These are phyloP conservation scores for Microctenopoma stevenorrisi DNA, from an alignment of 2,797 vertebrate genomes.

Conservation along the genomic window DNA sequence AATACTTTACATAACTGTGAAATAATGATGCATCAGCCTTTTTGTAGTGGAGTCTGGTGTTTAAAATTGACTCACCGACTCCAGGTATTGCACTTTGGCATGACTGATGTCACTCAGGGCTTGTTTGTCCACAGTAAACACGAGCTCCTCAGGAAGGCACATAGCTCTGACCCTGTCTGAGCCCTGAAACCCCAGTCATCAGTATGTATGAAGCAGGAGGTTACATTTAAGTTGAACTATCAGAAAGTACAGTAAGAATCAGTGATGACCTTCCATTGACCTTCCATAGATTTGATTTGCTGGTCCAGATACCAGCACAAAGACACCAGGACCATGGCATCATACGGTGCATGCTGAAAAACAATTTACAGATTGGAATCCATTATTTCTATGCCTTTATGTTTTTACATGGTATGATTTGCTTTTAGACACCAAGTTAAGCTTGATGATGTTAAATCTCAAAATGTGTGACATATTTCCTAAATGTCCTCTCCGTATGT, in stretches of 20 bases:
- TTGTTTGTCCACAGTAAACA: conserved; percentile 90
- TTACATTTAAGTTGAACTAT: not conserved
- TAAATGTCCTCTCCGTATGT: not conserved
- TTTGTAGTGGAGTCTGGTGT: not conserved
- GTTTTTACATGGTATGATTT: not conserved
- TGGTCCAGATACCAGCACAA: conserved; percentile 86
- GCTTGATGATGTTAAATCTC: not conserved
- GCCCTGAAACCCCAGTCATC: conserved; percentile 76
- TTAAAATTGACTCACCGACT: conserved; percentile 79
- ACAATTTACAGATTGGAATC: not conserved
- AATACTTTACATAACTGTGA: not conserved
- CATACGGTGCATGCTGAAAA: conserved; percentile 92
- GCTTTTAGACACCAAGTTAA: not conserved
- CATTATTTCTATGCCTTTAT: not conserved
- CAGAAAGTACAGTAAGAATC: not conserved
- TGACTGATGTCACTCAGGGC: conserved; percentile 78
- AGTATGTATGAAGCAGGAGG: conserved; percentile 4
- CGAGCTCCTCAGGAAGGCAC: conserved; percentile 88
- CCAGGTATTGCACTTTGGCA: conserved; percentile 86
- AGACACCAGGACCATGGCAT: conserved; percentile 92
- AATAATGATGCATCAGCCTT: not conserved
- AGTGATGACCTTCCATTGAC: conserved; percentile 92
- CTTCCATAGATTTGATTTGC: conserved; percentile 85
- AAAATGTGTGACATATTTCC: not conserved
- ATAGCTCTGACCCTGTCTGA: conserved; percentile 84